Evolutionary conservation across 2,888 invertebrate species (phyloP), one percentile per base, ranked within the genome.

Genomic region (Eupelmus urozonus): DNA sequence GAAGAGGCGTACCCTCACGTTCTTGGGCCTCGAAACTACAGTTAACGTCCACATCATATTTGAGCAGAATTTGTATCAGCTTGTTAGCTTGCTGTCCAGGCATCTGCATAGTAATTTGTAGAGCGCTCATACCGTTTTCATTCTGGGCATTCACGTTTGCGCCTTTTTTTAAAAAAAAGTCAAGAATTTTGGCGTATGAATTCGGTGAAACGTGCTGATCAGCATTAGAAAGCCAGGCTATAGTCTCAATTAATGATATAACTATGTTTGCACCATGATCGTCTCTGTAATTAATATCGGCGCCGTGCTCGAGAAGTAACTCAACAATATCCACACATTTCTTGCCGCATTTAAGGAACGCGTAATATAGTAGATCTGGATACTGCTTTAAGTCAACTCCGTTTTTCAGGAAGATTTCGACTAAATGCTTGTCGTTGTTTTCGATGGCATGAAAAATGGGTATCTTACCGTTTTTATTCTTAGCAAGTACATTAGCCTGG

Each of bases 281-380:
- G 9, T 66, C 49, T 9, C 42, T 20, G 13, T 66, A 59, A 20
- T 76, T 76, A 11, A 76, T 69, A 29, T 76, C 69, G 27, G 55
- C 69, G 7, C 69, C 69, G 34, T 69, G 16, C 7, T 62, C 25
- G 7, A 76, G 7, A 0, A 76, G 20, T 40, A 53, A 23, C 11
- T 69, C 45, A 11, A 69, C 27, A 2, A 69, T 40, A 16, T 53
- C 27, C 1, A 1, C 25, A 13, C 29, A 34, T 2, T 49, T 59
- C 5, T 40, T 67, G n/a, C 16, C 57, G 2, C 13, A 60, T 1
- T 49, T 57, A 0, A 49, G 4, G 11, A 59, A 45, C 5, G 34
- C 13, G 23, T 34, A 34, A 18, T 66, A 66, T 9, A 74, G 18
- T 16, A 74, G 18, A 3, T 65, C 66, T 49, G 66, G 74, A 34